These are phyloP conservation scores for Pristiophorus japonicus DNA, from an alignment of 2,113 vertebrate genomes.

Conservation along the genomic window DNA sequence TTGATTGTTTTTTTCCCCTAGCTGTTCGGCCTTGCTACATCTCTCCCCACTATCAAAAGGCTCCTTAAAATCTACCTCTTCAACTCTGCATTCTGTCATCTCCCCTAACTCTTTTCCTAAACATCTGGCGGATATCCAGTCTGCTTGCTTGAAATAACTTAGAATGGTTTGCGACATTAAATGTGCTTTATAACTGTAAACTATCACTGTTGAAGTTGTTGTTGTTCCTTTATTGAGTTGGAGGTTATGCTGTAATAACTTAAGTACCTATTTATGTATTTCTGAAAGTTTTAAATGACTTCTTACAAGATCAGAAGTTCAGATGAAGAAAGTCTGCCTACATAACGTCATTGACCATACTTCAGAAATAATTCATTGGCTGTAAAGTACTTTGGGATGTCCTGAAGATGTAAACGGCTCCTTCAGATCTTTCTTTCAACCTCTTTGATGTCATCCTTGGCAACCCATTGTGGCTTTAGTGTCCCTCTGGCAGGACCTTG, in stretches of 20 bases:
- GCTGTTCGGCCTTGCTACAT: not conserved
- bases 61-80: not conserved
- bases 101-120: not conserved
- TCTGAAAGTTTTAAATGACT: no score
- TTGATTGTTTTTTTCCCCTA: not conserved
- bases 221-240: not conserved
- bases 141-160: not conserved
- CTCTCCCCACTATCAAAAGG: not conserved
- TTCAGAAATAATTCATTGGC: no score
- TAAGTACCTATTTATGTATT: no score
- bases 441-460: no score
- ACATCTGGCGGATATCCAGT: not conserved
- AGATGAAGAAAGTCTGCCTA: no score
- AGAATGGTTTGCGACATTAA: not conserved
- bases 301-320: no score
- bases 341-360: no score
- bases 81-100: not conserved
- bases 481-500: no score
- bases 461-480: no score
- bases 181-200: not conserved
- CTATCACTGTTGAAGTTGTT: not conserved
- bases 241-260: not conserved
- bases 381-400: no score
- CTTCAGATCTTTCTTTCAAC: no score
- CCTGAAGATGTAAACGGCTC: no score